phyloP scores from a whole-genome alignment of 1,140 invertebrate species.

The Rhopalosiphum maidis region DNA sequence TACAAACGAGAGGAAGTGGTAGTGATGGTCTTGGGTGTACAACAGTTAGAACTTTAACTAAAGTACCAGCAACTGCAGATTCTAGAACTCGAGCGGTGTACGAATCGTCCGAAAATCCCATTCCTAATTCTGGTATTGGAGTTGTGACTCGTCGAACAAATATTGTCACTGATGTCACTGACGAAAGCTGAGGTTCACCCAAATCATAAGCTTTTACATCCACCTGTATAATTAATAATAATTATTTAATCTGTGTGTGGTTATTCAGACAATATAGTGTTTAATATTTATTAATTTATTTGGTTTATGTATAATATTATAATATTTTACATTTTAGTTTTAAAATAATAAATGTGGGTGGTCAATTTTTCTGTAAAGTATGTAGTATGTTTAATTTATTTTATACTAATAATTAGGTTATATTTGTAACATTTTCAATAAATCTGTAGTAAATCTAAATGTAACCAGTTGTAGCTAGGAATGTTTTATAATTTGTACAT shows the following conservation, averaged over 20 bases:
- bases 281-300: neutral
- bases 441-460: neutral
- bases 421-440: neutral
- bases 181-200: slow-evolving; percentile 82
- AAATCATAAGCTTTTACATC: slow-evolving; percentile 87
- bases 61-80: slow-evolving; percentile 72
- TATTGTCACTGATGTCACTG: slow-evolving; percentile 79
- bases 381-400: neutral
- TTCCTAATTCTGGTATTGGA: slow-evolving; percentile 72
- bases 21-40: slow-evolving; percentile 73
- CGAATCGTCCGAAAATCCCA: slow-evolving; percentile 82
- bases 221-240: slow-evolving; percentile 68
- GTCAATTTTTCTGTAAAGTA: neutral
- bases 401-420: neutral
- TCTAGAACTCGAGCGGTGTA: slow-evolving; percentile 79
- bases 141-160: slow-evolving; percentile 81
- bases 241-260: neutral
- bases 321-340: neutral
- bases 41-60: slow-evolving; percentile 76
- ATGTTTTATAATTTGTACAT: neutral
- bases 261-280: neutral
- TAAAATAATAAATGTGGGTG: neutral
- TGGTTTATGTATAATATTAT: neutral
- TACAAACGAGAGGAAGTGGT: slow-evolving; percentile 74
- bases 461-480: no score